Percentiles rank a stretch among this genome's conserved stretches.
phyloP scores from a whole-genome alignment of 2,113 vertebrate genomes.

The Antennarius striatus region DNA sequence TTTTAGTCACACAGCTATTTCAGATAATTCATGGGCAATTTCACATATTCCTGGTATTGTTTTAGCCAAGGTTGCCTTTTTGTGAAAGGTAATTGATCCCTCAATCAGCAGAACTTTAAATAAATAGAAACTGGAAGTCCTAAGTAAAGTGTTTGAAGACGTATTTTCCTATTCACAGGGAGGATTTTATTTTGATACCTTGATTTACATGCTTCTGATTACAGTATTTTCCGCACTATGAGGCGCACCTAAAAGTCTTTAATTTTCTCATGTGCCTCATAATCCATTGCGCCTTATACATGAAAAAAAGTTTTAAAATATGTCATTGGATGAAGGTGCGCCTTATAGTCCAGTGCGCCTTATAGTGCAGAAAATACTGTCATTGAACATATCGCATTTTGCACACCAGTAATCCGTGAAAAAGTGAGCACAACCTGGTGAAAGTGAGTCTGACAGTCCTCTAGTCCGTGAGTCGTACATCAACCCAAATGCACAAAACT shows the following conservation, averaged over 20 bases:
- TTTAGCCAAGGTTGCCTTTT: constrained; percentile 17
- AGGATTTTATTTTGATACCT: background rate
- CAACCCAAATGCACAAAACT: constrained; percentile 12
- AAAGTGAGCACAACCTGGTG: background rate
- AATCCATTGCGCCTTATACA: too few species aligned
- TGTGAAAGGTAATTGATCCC: background rate
- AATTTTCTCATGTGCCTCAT: too few species aligned
- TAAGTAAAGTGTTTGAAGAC: background rate
- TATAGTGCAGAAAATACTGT: too few species aligned
- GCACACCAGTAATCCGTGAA: too few species aligned
- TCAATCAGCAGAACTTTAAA: constrained; percentile 13
- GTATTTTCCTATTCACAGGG: too few species aligned
- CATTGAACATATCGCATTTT: background rate
- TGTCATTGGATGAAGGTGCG: too few species aligned
- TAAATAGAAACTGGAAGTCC: background rate
- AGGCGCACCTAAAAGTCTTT: too few species aligned
- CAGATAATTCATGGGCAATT: constrained; percentile 10
- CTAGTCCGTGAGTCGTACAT: too few species aligned
- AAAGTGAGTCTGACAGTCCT: too few species aligned
- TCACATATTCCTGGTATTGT: constrained; percentile 5
- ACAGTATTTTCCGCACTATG: too few species aligned
- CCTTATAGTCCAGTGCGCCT: too few species aligned
- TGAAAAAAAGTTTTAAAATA: too few species aligned
- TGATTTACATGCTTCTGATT: constrained; percentile 1
- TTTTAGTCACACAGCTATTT: constrained; percentile 22